These are phyloP conservation scores for Ameiurus melas DNA, from an alignment of 2,113 vertebrate species.

Conservation along the genomic window DNA sequence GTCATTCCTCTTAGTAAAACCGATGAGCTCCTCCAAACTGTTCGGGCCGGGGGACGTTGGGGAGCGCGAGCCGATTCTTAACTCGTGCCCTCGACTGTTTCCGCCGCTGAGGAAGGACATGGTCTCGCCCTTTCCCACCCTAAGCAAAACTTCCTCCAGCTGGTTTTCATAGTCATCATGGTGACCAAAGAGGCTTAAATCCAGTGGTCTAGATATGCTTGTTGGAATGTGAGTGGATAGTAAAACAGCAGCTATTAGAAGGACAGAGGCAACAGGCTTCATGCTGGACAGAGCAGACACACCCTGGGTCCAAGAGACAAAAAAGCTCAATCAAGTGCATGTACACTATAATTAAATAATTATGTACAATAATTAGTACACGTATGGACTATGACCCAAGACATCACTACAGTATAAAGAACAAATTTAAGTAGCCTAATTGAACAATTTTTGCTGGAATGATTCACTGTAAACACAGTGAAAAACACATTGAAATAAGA, in stretches of 20 bases:
- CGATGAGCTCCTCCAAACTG: slow-evolving; percentile 53
- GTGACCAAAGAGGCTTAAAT: slow-evolving; percentile 59
- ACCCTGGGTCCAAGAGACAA: neutral
- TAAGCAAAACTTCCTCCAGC: slow-evolving; percentile 62
- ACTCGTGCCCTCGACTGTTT: slow-evolving; percentile 52
- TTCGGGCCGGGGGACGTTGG: neutral
- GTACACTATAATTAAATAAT: neutral
- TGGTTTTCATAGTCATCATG: slow-evolving; percentile 60
- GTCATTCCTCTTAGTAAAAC: slow-evolving; percentile 73
- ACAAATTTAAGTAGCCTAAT: neutral
- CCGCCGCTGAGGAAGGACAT: slow-evolving; percentile 64
- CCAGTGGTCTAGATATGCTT: slow-evolving; percentile 66
- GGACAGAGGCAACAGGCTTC: slow-evolving; percentile 69
- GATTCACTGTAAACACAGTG: neutral
- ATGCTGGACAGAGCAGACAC: slow-evolving; percentile 58
- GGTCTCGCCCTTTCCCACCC: slow-evolving; percentile 59
- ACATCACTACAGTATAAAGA: neutral
- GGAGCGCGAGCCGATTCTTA: slow-evolving; percentile 55
- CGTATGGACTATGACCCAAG: neutral
- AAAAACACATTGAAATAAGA: neutral
- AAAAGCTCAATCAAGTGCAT: neutral
- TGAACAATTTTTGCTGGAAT: neutral
- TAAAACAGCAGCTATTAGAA: slow-evolving; percentile 71
- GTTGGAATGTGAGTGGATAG: slow-evolving; percentile 65
- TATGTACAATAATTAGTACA: neutral